phyloP scores from a whole-genome alignment of 2,888 invertebrate species.

The Cheilosia soror region DNA sequence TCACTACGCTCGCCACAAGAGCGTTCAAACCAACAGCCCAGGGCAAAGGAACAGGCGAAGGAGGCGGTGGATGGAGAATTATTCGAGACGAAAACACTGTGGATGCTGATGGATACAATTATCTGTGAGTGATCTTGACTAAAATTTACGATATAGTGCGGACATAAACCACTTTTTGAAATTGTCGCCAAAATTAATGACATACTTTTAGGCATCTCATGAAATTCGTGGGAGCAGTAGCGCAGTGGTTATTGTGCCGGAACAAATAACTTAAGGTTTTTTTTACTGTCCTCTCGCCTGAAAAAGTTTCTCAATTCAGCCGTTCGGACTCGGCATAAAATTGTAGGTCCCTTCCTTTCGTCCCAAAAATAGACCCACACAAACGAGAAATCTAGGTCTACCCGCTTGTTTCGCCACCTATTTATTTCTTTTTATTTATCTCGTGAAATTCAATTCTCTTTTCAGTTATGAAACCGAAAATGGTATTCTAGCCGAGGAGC shows the following conservation, averaged over 20 bases:
- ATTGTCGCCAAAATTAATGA: neutral
- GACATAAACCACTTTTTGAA: conserved; percentile 15
- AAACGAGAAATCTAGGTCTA: too few relatives aligned
- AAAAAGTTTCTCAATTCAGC: too few relatives aligned
- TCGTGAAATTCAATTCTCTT: conserved; percentile 28
- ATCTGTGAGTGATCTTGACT: conserved; percentile 81
- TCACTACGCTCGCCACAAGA: conserved; percentile 72
- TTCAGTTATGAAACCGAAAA: conserved; percentile 85
- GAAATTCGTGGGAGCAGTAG: too few relatives aligned
- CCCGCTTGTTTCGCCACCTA: too few relatives aligned
- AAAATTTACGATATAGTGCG: conserved; percentile 51
- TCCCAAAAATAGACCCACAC: too few relatives aligned
- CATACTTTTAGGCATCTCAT: conserved; percentile 65
- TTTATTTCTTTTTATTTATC: too few relatives aligned
- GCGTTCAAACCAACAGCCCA: conserved; percentile 51
- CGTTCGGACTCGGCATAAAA: too few relatives aligned
- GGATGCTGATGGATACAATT: conserved; percentile 86
- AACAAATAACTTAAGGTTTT: too few relatives aligned
- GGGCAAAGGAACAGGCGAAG: conserved; percentile 81
- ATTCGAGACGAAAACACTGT: conserved; percentile 85
- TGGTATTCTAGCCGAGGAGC: conserved; percentile 85
- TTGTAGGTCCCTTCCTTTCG: too few relatives aligned
- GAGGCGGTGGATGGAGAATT: conserved; percentile 84
- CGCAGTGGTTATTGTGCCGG: too few relatives aligned
- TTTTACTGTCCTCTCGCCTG: too few relatives aligned